phyloP scores from a whole-genome alignment of 2,888 invertebrate genomes.

The Scrobipalpa atriplicella region DNA sequence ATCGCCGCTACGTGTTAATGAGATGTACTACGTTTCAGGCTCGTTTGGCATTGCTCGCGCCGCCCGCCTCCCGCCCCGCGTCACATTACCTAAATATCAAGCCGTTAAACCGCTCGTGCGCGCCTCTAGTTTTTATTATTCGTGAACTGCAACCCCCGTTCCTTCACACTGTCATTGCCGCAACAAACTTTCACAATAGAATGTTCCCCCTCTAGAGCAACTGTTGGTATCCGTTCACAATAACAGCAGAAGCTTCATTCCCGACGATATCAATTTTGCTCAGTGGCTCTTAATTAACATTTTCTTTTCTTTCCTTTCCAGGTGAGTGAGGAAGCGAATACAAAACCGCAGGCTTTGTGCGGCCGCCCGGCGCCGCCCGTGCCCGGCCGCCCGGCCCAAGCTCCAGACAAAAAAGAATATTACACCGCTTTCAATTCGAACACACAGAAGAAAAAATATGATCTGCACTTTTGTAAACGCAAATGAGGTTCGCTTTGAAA shows the following conservation, averaged over 20 bases:
- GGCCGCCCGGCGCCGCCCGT: constrained; percentile 50
- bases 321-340: constrained; percentile 78
- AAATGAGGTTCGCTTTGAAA: constrained; percentile 78
- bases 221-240: constrained; percentile 69
- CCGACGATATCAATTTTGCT: constrained; percentile 77
- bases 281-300: constrained; percentile 81
- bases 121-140: constrained; percentile 37
- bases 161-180: constrained; percentile 8
- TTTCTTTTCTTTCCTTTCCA: constrained; percentile 81
- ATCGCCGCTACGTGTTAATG: constrained; percentile 73
- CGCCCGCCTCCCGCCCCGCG: constrained; percentile 35
- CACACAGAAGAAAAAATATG: constrained; percentile 73
- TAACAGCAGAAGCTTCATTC: constrained; percentile 67
- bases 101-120: constrained; percentile 38
- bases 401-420: constrained; percentile 75
- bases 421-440: constrained; percentile 78
- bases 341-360: constrained; percentile 72
- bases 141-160: constrained; percentile 20
- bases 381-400: constrained; percentile 46
- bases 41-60: constrained; percentile 65
- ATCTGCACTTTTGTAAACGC: constrained; percentile 78
- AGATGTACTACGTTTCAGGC: constrained; percentile 70
- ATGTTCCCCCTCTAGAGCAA: constrained; percentile 43
- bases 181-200: constrained; percentile 30
- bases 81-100: constrained; percentile 48